Evolutionary conservation across 2,888 invertebrate genomes (phyloP).

Genomic region (Scaptomyza caliginosa): DNA sequence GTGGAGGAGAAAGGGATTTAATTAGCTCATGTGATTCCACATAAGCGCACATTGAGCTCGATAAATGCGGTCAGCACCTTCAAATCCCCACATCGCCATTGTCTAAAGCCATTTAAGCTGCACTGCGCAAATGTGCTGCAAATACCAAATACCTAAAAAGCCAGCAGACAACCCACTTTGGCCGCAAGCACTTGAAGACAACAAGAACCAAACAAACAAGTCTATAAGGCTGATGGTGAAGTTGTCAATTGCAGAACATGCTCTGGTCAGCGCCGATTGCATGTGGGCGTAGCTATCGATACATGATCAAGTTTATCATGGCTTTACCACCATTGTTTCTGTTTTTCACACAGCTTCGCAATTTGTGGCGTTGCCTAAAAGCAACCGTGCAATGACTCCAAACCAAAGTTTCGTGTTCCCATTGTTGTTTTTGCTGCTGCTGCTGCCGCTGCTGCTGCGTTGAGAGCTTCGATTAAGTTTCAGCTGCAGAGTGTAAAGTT

Average conservation of each 20-base stretch:
- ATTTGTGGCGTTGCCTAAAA: constrained; percentile 30
- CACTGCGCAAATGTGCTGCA: constrained; percentile 19
- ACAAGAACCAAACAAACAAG: constrained; percentile 38
- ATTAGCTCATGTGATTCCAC: constrained; percentile 12
- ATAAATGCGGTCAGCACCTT: constrained; percentile 38
- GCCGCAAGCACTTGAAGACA: constrained; percentile 50
- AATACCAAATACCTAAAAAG: neutral
- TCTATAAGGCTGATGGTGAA: constrained; percentile 17
- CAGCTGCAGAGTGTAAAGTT: constrained; percentile 40
- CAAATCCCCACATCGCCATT: constrained; percentile 30
- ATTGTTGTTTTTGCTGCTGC: neutral
- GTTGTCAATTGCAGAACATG: constrained; percentile 47
- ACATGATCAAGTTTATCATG: constrained; percentile 57
- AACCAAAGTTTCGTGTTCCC: constrained; percentile 15
- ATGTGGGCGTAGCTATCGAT: constrained; percentile 49
- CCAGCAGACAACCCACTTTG: neutral
- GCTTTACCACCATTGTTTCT: constrained; percentile 17
- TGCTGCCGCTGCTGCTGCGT: no score
- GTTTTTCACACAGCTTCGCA: constrained; percentile 25
- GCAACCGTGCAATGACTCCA: constrained; percentile 11
- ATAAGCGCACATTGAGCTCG: constrained; percentile 13
- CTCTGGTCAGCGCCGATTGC: constrained; percentile 40
- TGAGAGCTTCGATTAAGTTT: constrained; percentile 13
- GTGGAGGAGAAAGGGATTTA: constrained; percentile 1
- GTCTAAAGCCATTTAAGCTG: constrained; percentile 51